These are phyloP conservation scores for Phylloscopus trochiloides DNA, from an alignment of 2,113 vertebrate species.

Conservation along the genomic window DNA sequence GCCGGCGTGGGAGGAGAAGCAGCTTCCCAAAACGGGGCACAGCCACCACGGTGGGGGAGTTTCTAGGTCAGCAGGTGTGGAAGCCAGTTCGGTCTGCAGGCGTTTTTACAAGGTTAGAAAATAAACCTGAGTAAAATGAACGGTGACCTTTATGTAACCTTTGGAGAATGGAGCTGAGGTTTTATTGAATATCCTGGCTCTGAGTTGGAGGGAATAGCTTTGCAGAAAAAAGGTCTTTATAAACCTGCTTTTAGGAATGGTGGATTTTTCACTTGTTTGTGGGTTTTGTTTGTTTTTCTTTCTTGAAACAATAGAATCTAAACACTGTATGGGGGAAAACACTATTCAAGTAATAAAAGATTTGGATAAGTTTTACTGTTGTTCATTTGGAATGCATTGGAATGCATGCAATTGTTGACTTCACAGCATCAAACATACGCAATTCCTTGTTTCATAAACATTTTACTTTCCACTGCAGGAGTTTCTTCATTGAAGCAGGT, in stretches of 20 bases:
- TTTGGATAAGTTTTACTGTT: background rate
- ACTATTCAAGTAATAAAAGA: background rate
- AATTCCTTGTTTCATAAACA: background rate
- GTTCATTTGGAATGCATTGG: background rate
- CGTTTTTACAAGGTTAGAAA: slow-evolving; percentile 55
- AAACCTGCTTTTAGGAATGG: background rate
- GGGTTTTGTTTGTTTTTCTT: background rate
- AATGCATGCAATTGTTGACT: background rate
- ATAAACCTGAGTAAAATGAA: slow-evolving; percentile 53
- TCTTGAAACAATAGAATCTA: background rate
- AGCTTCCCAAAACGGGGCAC: background rate
- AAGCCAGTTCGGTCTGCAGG: slow-evolving; percentile 39
- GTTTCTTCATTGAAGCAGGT: background rate
- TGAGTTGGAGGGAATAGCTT: background rate
- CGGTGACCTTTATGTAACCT: slow-evolving; percentile 58
- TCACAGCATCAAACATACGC: background rate
- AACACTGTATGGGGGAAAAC: background rate
- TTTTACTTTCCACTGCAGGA: background rate
- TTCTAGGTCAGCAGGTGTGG: slow-evolving; percentile 58
- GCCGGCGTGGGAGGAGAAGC: background rate
- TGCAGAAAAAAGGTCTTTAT: background rate
- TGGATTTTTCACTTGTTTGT: background rate
- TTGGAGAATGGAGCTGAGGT: slow-evolving; percentile 17
- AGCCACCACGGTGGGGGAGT: background rate
- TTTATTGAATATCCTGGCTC: slow-evolving; percentile 25